Base-by-base conservation (phyloP, 2,888 invertebrate genomes). In the Tuberolachnus salignus region DNA sequence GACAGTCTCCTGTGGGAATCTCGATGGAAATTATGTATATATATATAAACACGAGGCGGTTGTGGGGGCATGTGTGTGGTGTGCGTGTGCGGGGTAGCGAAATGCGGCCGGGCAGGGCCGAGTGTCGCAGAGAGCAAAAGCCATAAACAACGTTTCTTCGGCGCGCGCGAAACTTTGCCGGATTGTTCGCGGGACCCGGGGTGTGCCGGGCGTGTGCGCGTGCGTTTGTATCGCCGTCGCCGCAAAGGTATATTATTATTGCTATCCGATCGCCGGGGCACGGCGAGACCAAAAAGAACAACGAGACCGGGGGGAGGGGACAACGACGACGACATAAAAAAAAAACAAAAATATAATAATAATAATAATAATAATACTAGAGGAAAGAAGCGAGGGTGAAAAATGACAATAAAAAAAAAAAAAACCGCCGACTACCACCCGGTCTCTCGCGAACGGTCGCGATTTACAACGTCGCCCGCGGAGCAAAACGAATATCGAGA, bases 11-110 rank as follows among this genome's bases (percentile, higher is more conserved):
- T 42, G 55, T 55, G 74, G 74, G 74, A 74, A 74, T 74, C 44
- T 42, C 64, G 64, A 74, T 44, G 64, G 55, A 74, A 74, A 74
- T 74, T 64, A 74, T 74, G 74, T 74, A 66, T 49, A 73, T 61
- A 53, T 23, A 34, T 44, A n/a, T n/a, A n/a, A n/a, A n/a, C n/a
- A n/a, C n/a, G n/a, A n/a, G n/a, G 44, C 34, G 26, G 13, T 16
- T 57, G 53, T 57, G 55, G 19, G 0, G 23, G 26, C 49, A 13
- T 44, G 66, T 23, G 23, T 10, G 14, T 49, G n/a, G 66, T 19
- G 70, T 21, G 21, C 16, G 49, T 23, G 26, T 49, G n/a, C 14
- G 44, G 16, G 16, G 14, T n/a, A 23, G 23, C 21, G 34, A 23
- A 19, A 26, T n/a, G 70, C n/a, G 21, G 14, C 42, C 42, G 21